Evolutionary conservation across 2,797 vertebrate species (phyloP), one percentile per base, ranked within the genome.

Genomic region (Arrhamphus sclerolepis): DNA sequence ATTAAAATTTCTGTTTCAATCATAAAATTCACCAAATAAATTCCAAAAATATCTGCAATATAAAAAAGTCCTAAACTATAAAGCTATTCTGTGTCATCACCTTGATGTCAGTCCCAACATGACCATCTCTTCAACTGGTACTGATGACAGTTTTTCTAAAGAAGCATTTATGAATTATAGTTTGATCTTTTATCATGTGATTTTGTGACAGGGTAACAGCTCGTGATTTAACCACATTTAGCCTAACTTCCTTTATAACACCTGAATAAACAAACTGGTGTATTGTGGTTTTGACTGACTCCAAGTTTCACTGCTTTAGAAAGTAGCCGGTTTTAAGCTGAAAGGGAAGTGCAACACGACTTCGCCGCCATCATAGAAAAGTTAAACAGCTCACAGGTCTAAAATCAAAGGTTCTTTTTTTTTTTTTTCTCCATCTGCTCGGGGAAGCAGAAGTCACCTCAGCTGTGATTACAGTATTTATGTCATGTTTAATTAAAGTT

Each of bases 181-280:
- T 26, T 26, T 2, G 6, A 26, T 26, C 24, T 26, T 26, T 9
- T 28, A 41, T 48, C 24, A 20, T 16, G 54, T 58, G 46, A 72
- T 4, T 17, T 8, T 14, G 1, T 2, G 43, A 38, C 17, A 31
- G 7, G 9, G 16, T 0, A 20, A 18, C 34, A 21, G 19, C 57
- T 34, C 18, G 34, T 70, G 66, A 62, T 43, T 18, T 18, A 7
- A 3, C 28, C 52, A 16, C 4, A 55, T 52, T 44, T 5, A 56
- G 9, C 11, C 52, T 0, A 0, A 75, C 56, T 82, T 76, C 81
- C 70, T 39, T 61, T 59, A 58, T 28, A 56, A 63, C 76, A 73
- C 60, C 70, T 75, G 81, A 26, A 29, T 31, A 48, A 56, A 49
- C 10, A 1, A 1, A 43, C 8, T 1, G 14, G 6, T 9, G 49